phyloP scores from a whole-genome alignment of 2,113 vertebrate species.

The Tachuris rubrigastra region DNA sequence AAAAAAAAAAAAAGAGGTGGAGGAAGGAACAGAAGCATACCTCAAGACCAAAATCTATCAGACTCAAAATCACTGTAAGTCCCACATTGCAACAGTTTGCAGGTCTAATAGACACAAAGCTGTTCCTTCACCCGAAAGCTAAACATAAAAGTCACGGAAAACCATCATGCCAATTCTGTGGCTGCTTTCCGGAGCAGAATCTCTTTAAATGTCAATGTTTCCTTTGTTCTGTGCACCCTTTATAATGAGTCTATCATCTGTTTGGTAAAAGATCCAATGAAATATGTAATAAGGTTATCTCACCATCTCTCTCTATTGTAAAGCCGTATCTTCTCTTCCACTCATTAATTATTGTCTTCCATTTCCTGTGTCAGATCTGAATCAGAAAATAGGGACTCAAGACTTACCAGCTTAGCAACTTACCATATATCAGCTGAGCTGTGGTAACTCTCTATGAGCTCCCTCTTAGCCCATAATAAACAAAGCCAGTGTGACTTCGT shows the following conservation, averaged over 20 bases:
- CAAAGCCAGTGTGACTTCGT: not conserved
- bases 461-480: not conserved
- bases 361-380: conserved; percentile 49
- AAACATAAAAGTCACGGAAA: conserved; percentile 35
- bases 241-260: conserved; percentile 57
- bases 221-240: conserved; percentile 45
- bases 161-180: conserved; percentile 15
- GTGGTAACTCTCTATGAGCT: not conserved
- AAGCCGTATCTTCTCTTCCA: conserved; percentile 42
- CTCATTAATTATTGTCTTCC: conserved; percentile 61
- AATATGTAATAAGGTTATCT: conserved; percentile 59
- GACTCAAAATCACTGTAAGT: not conserved
- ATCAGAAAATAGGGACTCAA: conserved; percentile 34
- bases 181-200: conserved; percentile 38
- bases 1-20: not conserved
- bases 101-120: not conserved
- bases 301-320: conserved; percentile 55
- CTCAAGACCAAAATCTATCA: not conserved
- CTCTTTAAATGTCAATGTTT: conserved; percentile 49
- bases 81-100: not conserved
- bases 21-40: not conserved
- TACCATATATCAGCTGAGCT: not conserved
- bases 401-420: conserved; percentile 41
- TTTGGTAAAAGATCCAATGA: conserved; percentile 53
- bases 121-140: not conserved